Conservation (phyloP, 2,888 invertebrate species). For the Uropetala carovei region DNA sequence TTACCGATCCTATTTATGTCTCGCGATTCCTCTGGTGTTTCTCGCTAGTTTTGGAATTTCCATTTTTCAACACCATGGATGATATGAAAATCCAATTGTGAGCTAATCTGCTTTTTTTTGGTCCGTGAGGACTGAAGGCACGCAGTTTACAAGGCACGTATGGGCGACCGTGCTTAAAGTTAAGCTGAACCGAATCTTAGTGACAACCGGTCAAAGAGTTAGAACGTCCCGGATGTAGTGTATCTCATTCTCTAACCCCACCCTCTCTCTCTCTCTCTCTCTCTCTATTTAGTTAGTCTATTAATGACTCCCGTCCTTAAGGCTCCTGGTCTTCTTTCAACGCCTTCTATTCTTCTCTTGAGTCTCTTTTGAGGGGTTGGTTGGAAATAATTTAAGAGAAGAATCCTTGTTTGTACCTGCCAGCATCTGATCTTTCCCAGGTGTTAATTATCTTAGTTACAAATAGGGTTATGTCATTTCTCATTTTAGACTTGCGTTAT, state of each 20-base stretch:
- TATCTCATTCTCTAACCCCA: neutral
- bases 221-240: neutral
- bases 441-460: neutral
- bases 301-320: conserved; percentile 47
- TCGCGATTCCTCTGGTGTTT: no score
- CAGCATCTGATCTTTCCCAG: neutral
- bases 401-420: conserved; percentile 4
- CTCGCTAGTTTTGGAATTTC: no score
- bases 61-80: no score
- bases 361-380: neutral
- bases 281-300: conserved; percentile 4
- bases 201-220: neutral
- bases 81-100: no score
- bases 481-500: no score
- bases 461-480: neutral
- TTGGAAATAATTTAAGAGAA: neutral
- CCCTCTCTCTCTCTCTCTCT: neutral
- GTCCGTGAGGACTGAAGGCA: neutral
- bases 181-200: neutral
- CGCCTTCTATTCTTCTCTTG: neutral
- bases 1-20: no score
- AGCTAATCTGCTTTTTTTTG: no score
- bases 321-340: conserved; percentile 23
- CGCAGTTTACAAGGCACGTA: neutral
- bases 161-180: neutral